Conservation (phyloP, 2,888 invertebrate species). For the Steinernema hermaphroditum region DNA sequence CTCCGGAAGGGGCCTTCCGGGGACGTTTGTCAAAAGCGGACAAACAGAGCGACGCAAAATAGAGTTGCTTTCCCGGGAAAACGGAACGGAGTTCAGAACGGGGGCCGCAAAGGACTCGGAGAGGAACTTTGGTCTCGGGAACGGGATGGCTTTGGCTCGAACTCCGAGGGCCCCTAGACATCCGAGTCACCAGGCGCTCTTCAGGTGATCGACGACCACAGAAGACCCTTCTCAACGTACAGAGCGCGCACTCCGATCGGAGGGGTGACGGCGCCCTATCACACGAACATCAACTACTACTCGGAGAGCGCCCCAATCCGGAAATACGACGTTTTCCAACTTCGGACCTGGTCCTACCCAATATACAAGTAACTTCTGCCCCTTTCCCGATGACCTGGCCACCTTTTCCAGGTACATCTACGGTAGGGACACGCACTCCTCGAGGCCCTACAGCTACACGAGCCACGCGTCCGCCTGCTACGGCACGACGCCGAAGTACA, state of each 20-base stretch:
- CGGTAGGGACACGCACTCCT: constrained; percentile 59
- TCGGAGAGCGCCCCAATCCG: constrained; percentile 57
- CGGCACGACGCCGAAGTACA: constrained; percentile 54
- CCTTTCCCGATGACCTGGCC: too few species aligned
- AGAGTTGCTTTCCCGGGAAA: too few species aligned
- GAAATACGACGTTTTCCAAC: constrained; percentile 65
- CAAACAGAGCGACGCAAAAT: too few species aligned
- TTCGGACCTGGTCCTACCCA: constrained; percentile 65
- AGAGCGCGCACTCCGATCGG: constrained; percentile 58
- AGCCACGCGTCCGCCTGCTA: constrained; percentile 39
- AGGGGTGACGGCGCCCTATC: constrained; percentile 61
- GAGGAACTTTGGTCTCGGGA: too few species aligned
- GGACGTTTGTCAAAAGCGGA: too few species aligned
- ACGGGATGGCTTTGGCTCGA: too few species aligned
- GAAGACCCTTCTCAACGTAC: constrained; percentile 41
- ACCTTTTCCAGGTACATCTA: constrained; percentile 63
- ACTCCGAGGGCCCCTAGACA: too few species aligned
- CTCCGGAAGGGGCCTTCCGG: too few species aligned
- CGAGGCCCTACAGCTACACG: constrained; percentile 61
- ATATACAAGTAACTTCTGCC: constrained; percentile 60
- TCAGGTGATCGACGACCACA: constrained; percentile 32
- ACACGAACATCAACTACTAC: constrained; percentile 61
- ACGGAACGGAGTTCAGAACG: too few species aligned
- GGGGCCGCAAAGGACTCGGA: too few species aligned
- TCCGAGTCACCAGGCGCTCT: too few species aligned